phyloP scores from a whole-genome alignment of 1,140 invertebrate genomes.

The Limonius californicus region DNA sequence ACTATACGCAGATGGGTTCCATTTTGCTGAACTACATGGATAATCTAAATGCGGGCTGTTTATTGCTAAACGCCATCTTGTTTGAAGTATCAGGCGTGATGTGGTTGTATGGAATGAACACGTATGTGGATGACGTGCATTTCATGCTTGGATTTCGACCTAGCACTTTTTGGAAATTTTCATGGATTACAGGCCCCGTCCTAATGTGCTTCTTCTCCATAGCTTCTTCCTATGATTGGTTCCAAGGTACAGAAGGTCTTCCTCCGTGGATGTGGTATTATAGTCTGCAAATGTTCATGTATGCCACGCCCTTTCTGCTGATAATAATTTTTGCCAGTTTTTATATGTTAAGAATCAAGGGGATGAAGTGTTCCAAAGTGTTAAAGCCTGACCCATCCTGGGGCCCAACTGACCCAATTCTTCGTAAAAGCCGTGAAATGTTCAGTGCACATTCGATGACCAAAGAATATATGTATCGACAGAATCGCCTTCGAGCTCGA shows the following conservation, averaged over 20 bases:
- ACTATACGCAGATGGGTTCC: not conserved
- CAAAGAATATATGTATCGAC: conserved; percentile 18
- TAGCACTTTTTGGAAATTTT: not conserved
- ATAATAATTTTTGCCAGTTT: too few relatives aligned
- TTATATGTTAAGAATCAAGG: not conserved
- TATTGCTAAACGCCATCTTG: not conserved
- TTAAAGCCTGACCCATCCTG: not conserved
- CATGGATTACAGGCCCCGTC: not conserved
- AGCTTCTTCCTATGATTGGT: not conserved
- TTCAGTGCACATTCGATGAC: conserved; percentile 19
- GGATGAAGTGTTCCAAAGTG: not conserved
- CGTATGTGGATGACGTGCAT: conserved; percentile 19
- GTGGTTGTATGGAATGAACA: conserved; percentile 10
- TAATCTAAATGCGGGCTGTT: not conserved
- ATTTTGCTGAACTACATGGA: not conserved
- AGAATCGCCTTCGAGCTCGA: not conserved
- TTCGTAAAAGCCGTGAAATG: conserved; percentile 16
- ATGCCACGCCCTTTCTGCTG: too few relatives aligned
- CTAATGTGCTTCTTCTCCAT: not conserved
- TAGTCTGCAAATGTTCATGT: not conserved
- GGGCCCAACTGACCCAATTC: conserved; percentile 4
- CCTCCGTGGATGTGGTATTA: not conserved
- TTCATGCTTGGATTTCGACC: conserved; percentile 19
- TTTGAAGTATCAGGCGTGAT: not conserved
- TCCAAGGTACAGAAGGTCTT: not conserved